Conservation (phyloP, 2,113 vertebrate species). For the Mesocricetus auratus region DNA sequence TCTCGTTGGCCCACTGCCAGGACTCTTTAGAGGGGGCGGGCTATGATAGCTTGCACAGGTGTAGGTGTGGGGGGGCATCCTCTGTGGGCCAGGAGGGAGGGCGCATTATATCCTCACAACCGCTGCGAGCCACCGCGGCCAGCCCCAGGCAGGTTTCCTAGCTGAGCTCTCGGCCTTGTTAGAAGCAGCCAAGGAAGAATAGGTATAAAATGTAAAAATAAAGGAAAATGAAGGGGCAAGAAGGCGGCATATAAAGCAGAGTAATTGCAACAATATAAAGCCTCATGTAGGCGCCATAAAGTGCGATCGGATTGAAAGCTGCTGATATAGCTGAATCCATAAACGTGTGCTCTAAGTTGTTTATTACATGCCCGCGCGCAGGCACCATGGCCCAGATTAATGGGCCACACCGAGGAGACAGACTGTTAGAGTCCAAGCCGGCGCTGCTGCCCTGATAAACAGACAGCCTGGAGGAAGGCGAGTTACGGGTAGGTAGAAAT, state of each 20-base stretch:
- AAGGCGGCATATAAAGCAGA: constrained; percentile 85
- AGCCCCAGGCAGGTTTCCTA: background rate
- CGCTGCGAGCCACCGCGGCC: background rate
- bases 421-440: background rate
- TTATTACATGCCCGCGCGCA: constrained; percentile 57
- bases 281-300: constrained; percentile 85
- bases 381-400: constrained; percentile 78
- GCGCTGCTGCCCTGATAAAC: background rate
- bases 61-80: rapidly evolving
- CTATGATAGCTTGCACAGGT: rapidly evolving
- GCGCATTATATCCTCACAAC: rapidly evolving
- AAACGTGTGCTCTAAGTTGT: constrained; percentile 80
- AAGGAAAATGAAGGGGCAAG: constrained; percentile 74
- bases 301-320: constrained; percentile 82
- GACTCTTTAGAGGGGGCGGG: background rate
- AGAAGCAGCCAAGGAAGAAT: constrained; percentile 30
- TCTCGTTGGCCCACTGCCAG: background rate
- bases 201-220: constrained; percentile 70
- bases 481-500: background rate
- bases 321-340: constrained; percentile 89
- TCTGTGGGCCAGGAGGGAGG: background rate
- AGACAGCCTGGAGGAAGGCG: background rate
- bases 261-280: constrained; percentile 87
- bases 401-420: constrained; percentile 55
- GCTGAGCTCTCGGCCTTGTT: background rate